These are phyloP conservation scores for Chinchilla lanigera DNA, from an alignment of 2,113 vertebrate genomes.

Conservation along the genomic window DNA sequence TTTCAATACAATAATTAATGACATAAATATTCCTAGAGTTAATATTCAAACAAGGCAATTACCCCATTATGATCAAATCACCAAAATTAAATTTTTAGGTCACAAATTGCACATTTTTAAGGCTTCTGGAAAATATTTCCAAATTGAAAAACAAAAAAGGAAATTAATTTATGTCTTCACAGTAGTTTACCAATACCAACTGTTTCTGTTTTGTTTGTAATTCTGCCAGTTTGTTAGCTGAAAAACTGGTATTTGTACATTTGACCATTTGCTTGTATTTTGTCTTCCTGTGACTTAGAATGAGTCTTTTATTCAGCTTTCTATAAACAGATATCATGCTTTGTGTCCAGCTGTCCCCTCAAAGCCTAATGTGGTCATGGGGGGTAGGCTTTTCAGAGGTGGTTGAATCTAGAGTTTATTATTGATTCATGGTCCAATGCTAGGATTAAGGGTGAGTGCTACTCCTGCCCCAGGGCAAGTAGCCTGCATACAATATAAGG, in stretches of 20 bases:
- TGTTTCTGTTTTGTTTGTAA: neutral
- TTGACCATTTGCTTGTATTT: neutral
- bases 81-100: neutral
- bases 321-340: neutral
- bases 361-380: neutral
- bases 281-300: neutral
- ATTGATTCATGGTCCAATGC: neutral
- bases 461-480: neutral
- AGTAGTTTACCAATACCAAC: neutral
- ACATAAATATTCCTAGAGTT: neutral
- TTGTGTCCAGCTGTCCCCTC: neutral
- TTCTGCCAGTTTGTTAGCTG: neutral
- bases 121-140: neutral
- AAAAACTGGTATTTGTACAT: neutral
- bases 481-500: neutral
- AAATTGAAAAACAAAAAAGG: neutral
- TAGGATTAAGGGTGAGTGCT: neutral
- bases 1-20: neutral
- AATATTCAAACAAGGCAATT: neutral
- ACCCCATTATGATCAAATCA: neutral
- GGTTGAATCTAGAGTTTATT: neutral
- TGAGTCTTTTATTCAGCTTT: neutral
- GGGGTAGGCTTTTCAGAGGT: neutral
- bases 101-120: constrained; percentile 18
- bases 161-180: neutral